Percentiles rank a stretch among this genome's conserved stretches.
Evolutionary conservation across 2,888 invertebrate genomes (phyloP).

Genomic region (Salticus scenicus): DNA sequence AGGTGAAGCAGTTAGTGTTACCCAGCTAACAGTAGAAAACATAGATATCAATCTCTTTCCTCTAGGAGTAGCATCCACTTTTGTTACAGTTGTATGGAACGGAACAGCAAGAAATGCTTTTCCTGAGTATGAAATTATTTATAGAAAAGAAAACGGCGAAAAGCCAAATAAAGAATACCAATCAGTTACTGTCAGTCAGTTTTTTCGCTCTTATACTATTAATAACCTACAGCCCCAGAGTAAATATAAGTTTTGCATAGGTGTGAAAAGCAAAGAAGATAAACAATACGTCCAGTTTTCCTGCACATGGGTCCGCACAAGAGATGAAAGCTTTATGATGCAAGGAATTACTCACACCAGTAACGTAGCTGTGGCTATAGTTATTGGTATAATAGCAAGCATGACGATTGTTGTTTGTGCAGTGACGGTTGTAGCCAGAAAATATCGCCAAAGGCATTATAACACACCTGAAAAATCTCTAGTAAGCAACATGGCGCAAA

Average conservation of each 20-base stretch:
- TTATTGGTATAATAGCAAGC: conserved; percentile 72
- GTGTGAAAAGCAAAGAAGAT: conserved; percentile 74
- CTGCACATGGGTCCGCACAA: conserved; percentile 73
- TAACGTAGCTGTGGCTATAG: conserved; percentile 74
- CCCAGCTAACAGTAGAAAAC: conserved; percentile 75
- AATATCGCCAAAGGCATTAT: conserved; percentile 75
- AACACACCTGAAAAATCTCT: conserved; percentile 74
- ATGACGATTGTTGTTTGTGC: conserved; percentile 73
- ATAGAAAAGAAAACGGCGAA: conserved; percentile 70
- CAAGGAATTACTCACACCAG: conserved; percentile 73
- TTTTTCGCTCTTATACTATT: conserved; percentile 75
- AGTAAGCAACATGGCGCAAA: conserved; percentile 74
- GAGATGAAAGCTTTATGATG: conserved; percentile 73
- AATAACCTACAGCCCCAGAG: conserved; percentile 76
- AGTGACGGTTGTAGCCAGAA: conserved; percentile 72
- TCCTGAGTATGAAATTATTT: conserved; percentile 75
- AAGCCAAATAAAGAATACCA: conserved; percentile 53
- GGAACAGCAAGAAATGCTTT: conserved; percentile 75
- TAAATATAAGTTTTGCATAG: conserved; percentile 77
- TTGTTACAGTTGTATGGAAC: conserved; percentile 76
- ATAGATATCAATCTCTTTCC: conserved; percentile 76
- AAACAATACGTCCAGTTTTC: conserved; percentile 75
- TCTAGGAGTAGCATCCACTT: conserved; percentile 74
- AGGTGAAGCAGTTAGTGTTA: conserved; percentile 74
- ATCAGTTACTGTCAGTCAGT: conserved; percentile 73